Percentiles rank a stretch among this genome's conserved stretches.
phyloP scores from a whole-genome alignment of 2,113 vertebrate species.

The Lasiurus borealis region DNA sequence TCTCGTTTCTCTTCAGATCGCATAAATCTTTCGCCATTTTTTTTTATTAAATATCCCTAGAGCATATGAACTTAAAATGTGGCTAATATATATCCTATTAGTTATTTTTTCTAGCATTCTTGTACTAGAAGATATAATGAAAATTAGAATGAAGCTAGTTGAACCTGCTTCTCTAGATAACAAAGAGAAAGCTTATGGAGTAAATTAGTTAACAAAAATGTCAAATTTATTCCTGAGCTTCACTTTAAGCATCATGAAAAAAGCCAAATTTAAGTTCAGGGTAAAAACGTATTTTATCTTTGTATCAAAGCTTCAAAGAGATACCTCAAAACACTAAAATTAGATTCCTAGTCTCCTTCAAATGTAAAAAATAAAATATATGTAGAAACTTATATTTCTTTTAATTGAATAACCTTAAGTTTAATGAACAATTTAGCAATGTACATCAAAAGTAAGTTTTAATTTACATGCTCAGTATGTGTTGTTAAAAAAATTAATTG shows the following conservation, averaged over 20 bases:
- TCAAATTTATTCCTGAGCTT: neutral
- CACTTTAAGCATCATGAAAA: neutral
- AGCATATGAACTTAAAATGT: neutral
- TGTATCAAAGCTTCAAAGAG: neutral
- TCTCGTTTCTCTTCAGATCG: no score
- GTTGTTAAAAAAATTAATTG: constrained; percentile 78
- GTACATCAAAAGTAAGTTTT: constrained; percentile 77
- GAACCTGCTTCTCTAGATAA: no score
- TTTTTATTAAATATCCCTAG: neutral
- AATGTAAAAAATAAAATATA: constrained; percentile 47
- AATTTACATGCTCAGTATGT: constrained; percentile 66
- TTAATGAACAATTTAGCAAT: constrained; percentile 78
- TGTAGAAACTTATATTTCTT: constrained; percentile 28
- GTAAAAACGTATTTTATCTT: neutral
- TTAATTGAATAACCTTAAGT: constrained; percentile 73
- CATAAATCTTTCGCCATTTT: no score
- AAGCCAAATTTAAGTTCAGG: neutral
- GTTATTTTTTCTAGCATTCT: neutral
- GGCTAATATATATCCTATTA: neutral
- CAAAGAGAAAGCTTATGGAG: neutral
- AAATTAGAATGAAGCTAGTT: constrained; percentile 8
- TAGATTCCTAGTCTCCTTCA: neutral
- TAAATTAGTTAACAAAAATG: neutral
- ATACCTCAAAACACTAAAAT: neutral
- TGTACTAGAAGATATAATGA: neutral